Percentiles rank a stretch among this genome's conserved stretches.
phyloP scores from a whole-genome alignment of 2,797 vertebrate genomes.

The Crax fasciolata region DNA sequence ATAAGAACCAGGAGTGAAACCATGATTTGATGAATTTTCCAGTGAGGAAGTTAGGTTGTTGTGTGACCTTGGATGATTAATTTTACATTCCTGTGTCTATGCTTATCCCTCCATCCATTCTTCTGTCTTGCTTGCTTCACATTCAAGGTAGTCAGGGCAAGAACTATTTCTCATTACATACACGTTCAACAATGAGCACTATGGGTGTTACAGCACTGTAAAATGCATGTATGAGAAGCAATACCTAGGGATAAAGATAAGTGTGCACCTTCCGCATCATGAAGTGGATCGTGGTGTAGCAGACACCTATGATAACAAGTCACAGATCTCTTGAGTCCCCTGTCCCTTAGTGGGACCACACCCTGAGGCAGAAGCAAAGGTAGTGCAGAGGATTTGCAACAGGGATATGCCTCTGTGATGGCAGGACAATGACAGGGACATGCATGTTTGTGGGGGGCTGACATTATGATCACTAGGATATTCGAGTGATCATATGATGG shows the following conservation, averaged over 20 bases:
- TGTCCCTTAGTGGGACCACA: background rate
- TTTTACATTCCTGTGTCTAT: constrained; percentile 2
- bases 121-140: constrained; percentile 16
- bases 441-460: background rate
- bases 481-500: too few relatives aligned
- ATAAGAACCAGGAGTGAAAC: constrained; percentile 23
- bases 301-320: background rate
- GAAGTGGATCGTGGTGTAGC: background rate
- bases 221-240: background rate
- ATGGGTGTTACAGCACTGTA: background rate
- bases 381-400: background rate
- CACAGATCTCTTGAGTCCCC: background rate
- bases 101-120: constrained; percentile 16
- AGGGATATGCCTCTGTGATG: fast-evolving
- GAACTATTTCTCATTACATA: background rate
- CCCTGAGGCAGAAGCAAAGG: background rate
- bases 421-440: background rate
- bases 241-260: background rate
- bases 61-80: constrained; percentile 53
- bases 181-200: background rate
- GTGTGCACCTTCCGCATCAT: fast-evolving
- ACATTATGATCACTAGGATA: fast-evolving
- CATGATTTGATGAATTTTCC: background rate
- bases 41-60: background rate
- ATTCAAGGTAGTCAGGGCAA: background rate